Evolutionary conservation across 2,113 vertebrate species (phyloP), one percentile per base, ranked within the genome.

Genomic region (Otis tarda): DNA sequence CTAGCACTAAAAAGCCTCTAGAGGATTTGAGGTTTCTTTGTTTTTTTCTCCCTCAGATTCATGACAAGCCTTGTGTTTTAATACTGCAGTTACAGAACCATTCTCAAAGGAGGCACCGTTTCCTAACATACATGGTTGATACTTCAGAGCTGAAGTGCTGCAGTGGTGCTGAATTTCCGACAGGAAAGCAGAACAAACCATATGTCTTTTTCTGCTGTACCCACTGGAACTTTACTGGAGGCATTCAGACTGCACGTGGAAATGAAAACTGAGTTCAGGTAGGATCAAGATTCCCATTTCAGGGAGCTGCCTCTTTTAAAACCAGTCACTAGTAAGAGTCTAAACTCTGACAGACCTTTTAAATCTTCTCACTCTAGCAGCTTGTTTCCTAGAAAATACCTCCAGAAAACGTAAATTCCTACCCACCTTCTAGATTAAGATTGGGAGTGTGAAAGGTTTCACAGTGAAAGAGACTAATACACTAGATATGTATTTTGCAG

Each of bases 381-480:
- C 49, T 86, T 31, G 23, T n/a, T 93, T 92, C 90, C 94, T 93
- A 61, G 57, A 94, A 76, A 89, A 86, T 64, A 82, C 12, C 10
- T 70, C 33, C 65, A 89, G 70, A 61, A 3, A 5, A 65, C 30
- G 21, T 39, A 68, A 81, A 82, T 73, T 68, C 28, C 56, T 60
- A 37, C 8, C 47, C 68, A 16, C 43, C 4, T 65, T 83, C 65
- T 52, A 73, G 49, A 74, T 83, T 41, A 76, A 81, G 59, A 61
- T 0, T 45, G 22, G 22, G 35, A 18, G 24, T 50, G n/a, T 30
- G 31, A 94, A 35, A 65, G 9, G 3, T 55, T 65, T 93, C 89
- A 65, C 33, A 71, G 43, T 45, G 56, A 35, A 83, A 70, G 61
- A 65, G 31, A 50, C 14, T 53, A 81, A 78, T 33, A 53, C 10